Evolutionary conservation across 1,140 invertebrate species (phyloP).

Genomic region (Caerostris extrusa): DNA sequence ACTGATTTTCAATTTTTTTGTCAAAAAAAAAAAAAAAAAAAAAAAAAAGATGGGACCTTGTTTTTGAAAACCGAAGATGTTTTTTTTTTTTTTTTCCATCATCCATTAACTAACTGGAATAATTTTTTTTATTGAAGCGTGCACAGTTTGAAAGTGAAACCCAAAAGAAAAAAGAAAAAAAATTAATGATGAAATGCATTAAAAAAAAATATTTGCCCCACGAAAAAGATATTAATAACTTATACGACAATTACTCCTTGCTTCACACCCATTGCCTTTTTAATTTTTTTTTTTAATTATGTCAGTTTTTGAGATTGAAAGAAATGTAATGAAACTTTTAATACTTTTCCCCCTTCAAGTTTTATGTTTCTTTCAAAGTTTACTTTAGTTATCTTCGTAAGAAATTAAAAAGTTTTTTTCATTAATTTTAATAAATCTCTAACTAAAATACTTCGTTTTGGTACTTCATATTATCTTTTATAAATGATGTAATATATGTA

Average conservation of each 20-base stretch:
- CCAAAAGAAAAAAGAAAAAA: background rate
- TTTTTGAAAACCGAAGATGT: slow-evolving; percentile 32
- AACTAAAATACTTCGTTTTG: background rate
- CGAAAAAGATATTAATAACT: slow-evolving; percentile 41
- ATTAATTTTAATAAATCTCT: background rate
- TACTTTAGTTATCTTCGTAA: background rate
- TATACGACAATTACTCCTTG: slow-evolving; percentile 26
- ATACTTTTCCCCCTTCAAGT: background rate
- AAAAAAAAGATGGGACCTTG: too few species aligned
- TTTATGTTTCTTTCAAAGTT: background rate
- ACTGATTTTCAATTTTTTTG: background rate
- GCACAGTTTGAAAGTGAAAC: slow-evolving; percentile 15
- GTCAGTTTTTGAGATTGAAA: background rate
- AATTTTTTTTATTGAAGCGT: background rate
- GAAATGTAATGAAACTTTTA: slow-evolving; percentile 27
- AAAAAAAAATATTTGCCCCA: background rate
- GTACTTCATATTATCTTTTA: background rate
- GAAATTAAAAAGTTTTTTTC: background rate
- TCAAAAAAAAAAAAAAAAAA: background rate
- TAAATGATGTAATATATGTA: too few species aligned
- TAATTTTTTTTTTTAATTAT: background rate
- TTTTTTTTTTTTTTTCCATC: background rate
- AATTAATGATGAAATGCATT: background rate
- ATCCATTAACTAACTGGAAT: slow-evolving; percentile 31
- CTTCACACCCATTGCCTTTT: background rate